Conservation (phyloP, 2,113 vertebrate genomes). For the Elaphurus davidianus region DNA sequence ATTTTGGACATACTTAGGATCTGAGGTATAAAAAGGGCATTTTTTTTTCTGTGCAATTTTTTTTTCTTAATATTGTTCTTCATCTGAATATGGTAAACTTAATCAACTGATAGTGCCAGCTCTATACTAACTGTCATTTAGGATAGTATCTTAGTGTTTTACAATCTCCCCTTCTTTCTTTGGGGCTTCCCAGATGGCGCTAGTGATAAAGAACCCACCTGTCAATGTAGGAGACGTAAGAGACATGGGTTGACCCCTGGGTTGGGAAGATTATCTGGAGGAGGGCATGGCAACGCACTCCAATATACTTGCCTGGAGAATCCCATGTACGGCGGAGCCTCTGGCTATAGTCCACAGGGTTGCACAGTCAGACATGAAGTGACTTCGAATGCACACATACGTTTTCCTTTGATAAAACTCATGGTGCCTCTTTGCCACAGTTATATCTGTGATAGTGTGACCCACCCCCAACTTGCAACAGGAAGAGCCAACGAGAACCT, state of each 20-base stretch:
- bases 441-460: neutral
- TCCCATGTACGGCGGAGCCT: rapidly evolving
- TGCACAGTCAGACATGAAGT: neutral
- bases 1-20: neutral
- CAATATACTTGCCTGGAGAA: neutral
- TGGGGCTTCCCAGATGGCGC: neutral
- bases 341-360: neutral
- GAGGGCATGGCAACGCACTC: neutral
- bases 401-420: neutral
- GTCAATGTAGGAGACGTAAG: neutral
- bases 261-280: neutral
- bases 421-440: neutral
- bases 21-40: neutral
- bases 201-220: neutral
- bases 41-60: neutral
- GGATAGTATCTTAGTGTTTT: neutral
- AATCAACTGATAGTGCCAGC: neutral
- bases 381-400: neutral
- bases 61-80: neutral
- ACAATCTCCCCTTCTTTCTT: neutral
- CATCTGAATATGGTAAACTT: neutral
- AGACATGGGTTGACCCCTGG: neutral
- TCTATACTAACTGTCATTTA: neutral
- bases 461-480: neutral
- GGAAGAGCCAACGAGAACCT: neutral